Evolutionary conservation across 2,113 vertebrate species (phyloP).

Genomic region (Spermophilus dauricus): DNA sequence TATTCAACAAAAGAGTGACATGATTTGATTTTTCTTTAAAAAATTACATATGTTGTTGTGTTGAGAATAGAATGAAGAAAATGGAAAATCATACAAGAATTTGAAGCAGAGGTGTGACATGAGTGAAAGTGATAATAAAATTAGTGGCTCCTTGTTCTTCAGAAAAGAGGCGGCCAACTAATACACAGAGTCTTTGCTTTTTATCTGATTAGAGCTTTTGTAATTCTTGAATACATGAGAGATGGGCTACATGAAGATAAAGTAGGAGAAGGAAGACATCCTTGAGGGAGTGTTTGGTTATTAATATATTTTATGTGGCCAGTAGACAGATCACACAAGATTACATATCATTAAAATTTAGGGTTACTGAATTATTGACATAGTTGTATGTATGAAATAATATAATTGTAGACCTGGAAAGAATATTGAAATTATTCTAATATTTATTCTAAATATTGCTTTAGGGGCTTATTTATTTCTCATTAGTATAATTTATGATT

Average conservation of each 20-base stretch:
- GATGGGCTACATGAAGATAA: neutral
- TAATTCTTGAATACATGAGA: neutral
- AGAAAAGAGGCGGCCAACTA: neutral
- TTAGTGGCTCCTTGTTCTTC: neutral
- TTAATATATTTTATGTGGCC: neutral
- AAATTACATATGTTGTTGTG: neutral
- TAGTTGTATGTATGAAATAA: neutral
- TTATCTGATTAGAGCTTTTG: neutral
- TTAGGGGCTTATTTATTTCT: too few species aligned
- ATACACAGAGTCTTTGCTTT: neutral
- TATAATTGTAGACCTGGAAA: neutral
- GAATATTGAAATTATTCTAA: neutral
- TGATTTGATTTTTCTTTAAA: neutral
- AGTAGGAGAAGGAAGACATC: neutral
- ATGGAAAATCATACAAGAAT: neutral
- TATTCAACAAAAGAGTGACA: neutral
- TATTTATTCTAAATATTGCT: too few species aligned
- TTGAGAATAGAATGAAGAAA: neutral
- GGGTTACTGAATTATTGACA: neutral
- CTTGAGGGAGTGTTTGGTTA: neutral
- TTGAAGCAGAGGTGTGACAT: neutral
- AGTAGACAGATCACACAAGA: neutral
- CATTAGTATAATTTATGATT: too few species aligned
- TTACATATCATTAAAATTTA: neutral
- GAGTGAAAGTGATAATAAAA: neutral